Conservation (phyloP, 2,113 vertebrate species). For the Alligator mississippiensis region DNA sequence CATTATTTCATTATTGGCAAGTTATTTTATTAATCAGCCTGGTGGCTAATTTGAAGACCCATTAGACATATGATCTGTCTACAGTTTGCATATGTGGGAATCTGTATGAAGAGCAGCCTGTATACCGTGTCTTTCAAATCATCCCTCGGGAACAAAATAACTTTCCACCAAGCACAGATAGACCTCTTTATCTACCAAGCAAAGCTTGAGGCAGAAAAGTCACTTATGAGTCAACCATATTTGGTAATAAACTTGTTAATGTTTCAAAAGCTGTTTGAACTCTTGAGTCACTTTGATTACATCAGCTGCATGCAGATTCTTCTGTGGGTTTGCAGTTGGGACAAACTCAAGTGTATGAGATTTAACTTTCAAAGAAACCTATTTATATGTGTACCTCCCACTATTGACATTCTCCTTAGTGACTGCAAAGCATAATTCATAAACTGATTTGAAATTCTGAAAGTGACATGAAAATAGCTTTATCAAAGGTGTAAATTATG, state of each 20-base stretch:
- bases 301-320: not conserved
- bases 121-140: not conserved
- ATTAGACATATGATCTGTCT: no score
- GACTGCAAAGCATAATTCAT: not conserved
- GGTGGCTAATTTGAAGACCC: not conserved
- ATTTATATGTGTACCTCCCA: not conserved
- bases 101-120: not conserved
- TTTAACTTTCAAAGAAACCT: not conserved
- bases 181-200: not conserved
- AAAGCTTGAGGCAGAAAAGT: not conserved
- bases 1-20: no score
- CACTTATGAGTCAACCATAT: not conserved
- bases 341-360: accelerated
- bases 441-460: not conserved
- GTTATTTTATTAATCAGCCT: accelerated
- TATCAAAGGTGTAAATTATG: no score
- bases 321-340: not conserved
- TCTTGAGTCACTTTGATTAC: not conserved
- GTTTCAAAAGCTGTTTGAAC: not conserved
- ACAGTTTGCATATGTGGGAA: accelerated
- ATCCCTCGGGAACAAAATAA: not conserved
- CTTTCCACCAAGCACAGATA: not conserved
- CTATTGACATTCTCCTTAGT: not conserved
- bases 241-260: not conserved
- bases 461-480: not conserved